Percentiles rank a stretch among this genome's conserved stretches.
Conservation (phyloP, 2,797 vertebrate genomes). For the Holocentrus rufus region DNA sequence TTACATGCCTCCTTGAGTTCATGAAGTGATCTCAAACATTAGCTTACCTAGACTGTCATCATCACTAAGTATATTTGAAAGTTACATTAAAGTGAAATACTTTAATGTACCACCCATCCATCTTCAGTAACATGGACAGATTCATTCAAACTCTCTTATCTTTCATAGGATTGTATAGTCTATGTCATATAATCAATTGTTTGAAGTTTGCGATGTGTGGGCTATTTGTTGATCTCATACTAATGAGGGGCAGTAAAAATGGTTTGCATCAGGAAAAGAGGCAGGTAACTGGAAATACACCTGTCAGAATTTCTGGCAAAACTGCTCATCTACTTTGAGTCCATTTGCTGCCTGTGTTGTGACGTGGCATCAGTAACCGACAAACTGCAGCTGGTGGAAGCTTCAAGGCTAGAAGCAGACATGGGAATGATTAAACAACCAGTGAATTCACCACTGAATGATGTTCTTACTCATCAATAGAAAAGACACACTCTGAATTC, state of each 20-base stretch:
- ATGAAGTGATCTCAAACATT: no score
- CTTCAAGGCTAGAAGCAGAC: slow-evolving; percentile 44
- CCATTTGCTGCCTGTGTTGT: slow-evolving; percentile 24
- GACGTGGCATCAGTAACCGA: slow-evolving; percentile 54
- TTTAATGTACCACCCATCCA: background rate
- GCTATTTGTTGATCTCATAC: no score
- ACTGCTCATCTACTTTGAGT: slow-evolving; percentile 30
- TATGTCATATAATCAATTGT: background rate
- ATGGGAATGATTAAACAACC: slow-evolving; percentile 53
- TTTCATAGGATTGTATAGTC: background rate
- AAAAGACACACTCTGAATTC: slow-evolving; percentile 47
- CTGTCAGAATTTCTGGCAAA: slow-evolving; percentile 1
- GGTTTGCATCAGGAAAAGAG: no score
- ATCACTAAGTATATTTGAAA: background rate
- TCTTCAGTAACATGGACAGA: background rate
- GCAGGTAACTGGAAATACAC: background rate
- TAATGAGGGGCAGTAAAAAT: no score
- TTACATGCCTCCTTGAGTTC: no score
- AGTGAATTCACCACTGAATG: background rate
- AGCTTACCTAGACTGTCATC: background rate
- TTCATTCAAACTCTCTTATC: background rate
- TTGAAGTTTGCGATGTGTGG: no score
- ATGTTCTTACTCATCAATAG: slow-evolving; percentile 56
- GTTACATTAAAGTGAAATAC: slow-evolving; percentile 29
- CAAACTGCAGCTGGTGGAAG: slow-evolving; percentile 45